A percentile compares a stretch with the other conserved stretches of the same genome.
Conservation (phyloP, 1,140 invertebrate species). For the Trypoxylus dichotomus region DNA sequence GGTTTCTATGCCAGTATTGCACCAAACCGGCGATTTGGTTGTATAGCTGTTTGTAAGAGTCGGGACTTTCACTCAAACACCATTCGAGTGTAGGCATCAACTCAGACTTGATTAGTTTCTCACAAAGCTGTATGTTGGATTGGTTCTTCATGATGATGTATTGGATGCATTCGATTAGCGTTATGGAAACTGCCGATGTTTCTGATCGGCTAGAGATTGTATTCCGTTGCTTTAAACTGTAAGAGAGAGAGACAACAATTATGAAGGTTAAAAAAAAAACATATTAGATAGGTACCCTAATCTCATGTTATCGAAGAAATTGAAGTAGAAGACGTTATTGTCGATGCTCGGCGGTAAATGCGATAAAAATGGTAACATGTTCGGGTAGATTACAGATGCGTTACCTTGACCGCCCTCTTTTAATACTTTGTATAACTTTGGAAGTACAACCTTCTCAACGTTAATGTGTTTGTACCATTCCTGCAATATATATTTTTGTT, state of each 20-base stretch:
- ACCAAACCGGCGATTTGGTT: conserved; percentile 56
- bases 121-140: conserved; percentile 53
- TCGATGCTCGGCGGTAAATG: conserved; percentile 64
- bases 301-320: conserved; percentile 69
- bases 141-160: conserved; percentile 60
- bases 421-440: conserved; percentile 69
- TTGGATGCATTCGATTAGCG: conserved; percentile 71
- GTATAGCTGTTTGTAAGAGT: conserved; percentile 55
- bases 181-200: conserved; percentile 60
- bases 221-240: conserved; percentile 58
- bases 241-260: conserved; percentile 36
- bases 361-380: conserved; percentile 73
- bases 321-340: conserved; percentile 62
- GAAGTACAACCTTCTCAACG: conserved; percentile 69
- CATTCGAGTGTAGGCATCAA: conserved; percentile 56
- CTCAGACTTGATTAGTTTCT: conserved; percentile 52
- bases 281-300: conserved; percentile 57
- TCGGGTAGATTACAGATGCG: conserved; percentile 70
- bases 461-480: conserved; percentile 71
- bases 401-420: conserved; percentile 69
- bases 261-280: background rate
- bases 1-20: conserved; percentile 62
- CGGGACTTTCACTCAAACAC: conserved; percentile 51
- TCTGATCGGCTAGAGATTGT: conserved; percentile 63
- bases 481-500: conserved; percentile 49